These are phyloP conservation scores for Oncorhynchus masou DNA, from an alignment of 2,113 vertebrate genomes.

Conservation along the genomic window DNA sequence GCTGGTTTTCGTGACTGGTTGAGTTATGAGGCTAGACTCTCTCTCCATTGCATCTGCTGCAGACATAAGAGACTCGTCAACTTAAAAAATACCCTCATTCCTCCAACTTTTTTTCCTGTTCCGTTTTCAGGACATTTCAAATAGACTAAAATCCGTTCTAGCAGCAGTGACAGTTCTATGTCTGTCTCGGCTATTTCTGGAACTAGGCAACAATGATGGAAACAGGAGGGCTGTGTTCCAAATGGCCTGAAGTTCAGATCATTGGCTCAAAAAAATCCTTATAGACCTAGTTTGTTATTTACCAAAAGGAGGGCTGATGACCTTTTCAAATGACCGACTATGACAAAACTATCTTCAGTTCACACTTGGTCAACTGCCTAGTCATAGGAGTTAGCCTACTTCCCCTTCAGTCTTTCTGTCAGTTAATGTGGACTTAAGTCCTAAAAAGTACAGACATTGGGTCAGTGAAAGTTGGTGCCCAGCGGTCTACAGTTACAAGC, in stretches of 20 bases:
- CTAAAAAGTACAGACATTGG: no score
- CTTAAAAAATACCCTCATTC: conserved; percentile 26
- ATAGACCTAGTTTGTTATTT: no score
- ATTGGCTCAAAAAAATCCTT: no score
- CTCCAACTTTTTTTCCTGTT: background rate
- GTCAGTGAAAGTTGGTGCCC: background rate
- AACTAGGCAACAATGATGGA: no score
- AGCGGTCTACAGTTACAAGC: background rate
- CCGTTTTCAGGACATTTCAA: conserved; percentile 8
- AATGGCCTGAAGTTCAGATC: no score
- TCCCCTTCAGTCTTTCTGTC: no score
- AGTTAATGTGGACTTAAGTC: background rate
- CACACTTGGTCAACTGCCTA: no score
- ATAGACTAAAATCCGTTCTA: background rate
- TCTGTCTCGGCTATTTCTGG: conserved; percentile 16
- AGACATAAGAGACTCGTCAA: conserved; percentile 72
- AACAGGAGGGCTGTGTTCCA: no score
- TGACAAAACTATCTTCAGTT: no score
- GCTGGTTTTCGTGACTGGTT: background rate
- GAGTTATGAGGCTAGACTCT: background rate
- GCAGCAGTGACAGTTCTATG: background rate
- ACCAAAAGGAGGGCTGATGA: no score
- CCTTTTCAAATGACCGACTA: no score
- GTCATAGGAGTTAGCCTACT: no score
- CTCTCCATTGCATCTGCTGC: conserved; percentile 18